Percentiles rank a stretch among this genome's conserved stretches.
Evolutionary conservation across 2,888 invertebrate genomes (phyloP).

Genomic region (Pteria penguin): DNA sequence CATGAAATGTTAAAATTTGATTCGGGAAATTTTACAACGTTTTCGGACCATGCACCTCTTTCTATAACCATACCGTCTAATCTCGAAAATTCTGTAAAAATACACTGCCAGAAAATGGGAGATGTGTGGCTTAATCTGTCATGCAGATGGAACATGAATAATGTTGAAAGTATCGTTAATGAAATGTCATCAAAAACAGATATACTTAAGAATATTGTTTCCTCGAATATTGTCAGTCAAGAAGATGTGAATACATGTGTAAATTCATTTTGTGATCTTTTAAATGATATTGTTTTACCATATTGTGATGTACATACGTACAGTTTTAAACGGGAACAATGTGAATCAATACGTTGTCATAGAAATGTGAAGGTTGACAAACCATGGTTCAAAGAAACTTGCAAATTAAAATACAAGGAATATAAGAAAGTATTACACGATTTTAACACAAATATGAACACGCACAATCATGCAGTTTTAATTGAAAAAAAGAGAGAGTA

Average conservation of each 20-base stretch:
- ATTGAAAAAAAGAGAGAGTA: background rate
- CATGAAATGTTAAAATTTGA: background rate
- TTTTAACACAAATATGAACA: background rate
- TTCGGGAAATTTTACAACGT: background rate
- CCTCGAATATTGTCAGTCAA: background rate
- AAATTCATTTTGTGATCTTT: conserved; percentile 1
- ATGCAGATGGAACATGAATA: background rate
- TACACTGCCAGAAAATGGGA: background rate
- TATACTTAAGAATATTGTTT: background rate
- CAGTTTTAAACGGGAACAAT: background rate
- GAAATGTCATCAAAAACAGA: background rate
- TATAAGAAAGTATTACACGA: background rate
- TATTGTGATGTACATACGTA: conserved; percentile 1
- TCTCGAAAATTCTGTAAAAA: background rate
- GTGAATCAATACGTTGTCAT: background rate
- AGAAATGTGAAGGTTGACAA: background rate
- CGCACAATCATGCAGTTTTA: background rate
- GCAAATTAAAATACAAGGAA: background rate
- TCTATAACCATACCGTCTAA: background rate
- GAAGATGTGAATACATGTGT: background rate
- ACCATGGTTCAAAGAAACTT: conserved; percentile 6
- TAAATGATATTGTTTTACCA: conserved; percentile 3
- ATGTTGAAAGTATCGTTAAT: background rate
- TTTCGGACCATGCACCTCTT: conserved; percentile 2
- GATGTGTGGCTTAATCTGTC: background rate